A percentile compares a stretch with the other conserved stretches of the same genome.
These are phyloP conservation scores for Periphyllus acericola DNA, from an alignment of 2,888 invertebrate genomes.

Conservation along the genomic window DNA sequence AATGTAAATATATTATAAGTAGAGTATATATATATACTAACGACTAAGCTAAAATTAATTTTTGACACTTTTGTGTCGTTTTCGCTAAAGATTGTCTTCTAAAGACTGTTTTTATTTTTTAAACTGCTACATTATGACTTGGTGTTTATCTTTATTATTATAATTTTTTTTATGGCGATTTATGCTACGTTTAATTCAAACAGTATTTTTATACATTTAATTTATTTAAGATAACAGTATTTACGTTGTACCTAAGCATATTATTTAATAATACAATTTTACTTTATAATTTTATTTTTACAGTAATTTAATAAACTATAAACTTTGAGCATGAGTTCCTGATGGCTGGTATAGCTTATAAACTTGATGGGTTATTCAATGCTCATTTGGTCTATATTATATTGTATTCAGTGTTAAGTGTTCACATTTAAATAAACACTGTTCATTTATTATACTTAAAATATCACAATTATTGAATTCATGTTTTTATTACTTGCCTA, in stretches of 20 bases:
- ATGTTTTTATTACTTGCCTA: not conserved
- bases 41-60: conserved; percentile 34
- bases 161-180: conserved; percentile 1
- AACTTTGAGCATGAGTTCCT: conserved; percentile 1
- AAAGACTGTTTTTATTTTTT: conserved; percentile 52
- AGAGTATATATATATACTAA: conserved; percentile 4
- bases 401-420: not conserved
- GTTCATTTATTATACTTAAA: not conserved
- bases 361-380: not conserved
- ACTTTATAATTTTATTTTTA: not conserved
- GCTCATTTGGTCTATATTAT: not conserved
- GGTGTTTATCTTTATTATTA: conserved; percentile 16
- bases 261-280: conserved; percentile 38
- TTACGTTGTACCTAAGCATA: conserved; percentile 42
- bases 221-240: conserved; percentile 41
- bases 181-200: conserved; percentile 33
- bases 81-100: conserved; percentile 51
- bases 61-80: conserved; percentile 32
- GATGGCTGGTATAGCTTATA: not conserved
- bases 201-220: conserved; percentile 49
- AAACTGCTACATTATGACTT: conserved; percentile 14
- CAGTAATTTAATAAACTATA: not conserved
- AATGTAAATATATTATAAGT: conserved; percentile 43
- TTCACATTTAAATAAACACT: not conserved
- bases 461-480: not conserved